A percentile compares a stretch with the other conserved stretches of the same genome.
These are phyloP conservation scores for Chaetophractus vellerosus DNA, from an alignment of 2,797 vertebrate species.

Conservation along the genomic window DNA sequence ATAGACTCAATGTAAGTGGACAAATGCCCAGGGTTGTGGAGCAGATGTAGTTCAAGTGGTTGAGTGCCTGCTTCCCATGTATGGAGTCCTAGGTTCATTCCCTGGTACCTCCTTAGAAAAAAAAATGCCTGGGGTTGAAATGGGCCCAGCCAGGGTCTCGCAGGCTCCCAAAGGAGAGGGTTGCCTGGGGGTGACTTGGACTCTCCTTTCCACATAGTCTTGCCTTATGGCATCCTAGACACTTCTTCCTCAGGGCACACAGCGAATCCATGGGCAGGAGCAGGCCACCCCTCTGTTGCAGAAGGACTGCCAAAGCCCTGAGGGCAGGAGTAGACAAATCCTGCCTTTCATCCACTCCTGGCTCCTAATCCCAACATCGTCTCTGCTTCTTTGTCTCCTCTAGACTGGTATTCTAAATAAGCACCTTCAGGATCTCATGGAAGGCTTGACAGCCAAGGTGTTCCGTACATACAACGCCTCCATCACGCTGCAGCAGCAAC, in stretches of 20 bases:
- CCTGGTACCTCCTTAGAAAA: no score
- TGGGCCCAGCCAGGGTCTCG: background rate
- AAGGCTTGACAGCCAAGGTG: constrained; percentile 97
- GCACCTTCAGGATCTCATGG: constrained; percentile 99
- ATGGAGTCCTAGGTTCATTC: no score
- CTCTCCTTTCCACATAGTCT: background rate
- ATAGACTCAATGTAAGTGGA: constrained; percentile 96
- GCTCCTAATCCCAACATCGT: background rate
- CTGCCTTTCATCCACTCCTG: background rate
- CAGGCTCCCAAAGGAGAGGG: background rate
- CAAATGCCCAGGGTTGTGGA: background rate
- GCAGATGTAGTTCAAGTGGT: no score
- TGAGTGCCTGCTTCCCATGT: no score
- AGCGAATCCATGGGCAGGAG: background rate
- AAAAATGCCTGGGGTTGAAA: background rate
- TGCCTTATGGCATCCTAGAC: background rate
- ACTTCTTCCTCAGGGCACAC: background rate
- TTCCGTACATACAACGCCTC: constrained; percentile 99
- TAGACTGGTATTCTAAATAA: constrained; percentile 98
- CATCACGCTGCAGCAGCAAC: constrained; percentile 97
- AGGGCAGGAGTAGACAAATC: background rate
- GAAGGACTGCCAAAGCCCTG: background rate
- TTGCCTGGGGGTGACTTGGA: background rate
- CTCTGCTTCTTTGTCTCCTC: constrained; percentile 67
- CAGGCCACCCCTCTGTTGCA: background rate